Evolutionary conservation across 2,113 vertebrate species (phyloP).

Genomic region (Mellivora capensis): DNA sequence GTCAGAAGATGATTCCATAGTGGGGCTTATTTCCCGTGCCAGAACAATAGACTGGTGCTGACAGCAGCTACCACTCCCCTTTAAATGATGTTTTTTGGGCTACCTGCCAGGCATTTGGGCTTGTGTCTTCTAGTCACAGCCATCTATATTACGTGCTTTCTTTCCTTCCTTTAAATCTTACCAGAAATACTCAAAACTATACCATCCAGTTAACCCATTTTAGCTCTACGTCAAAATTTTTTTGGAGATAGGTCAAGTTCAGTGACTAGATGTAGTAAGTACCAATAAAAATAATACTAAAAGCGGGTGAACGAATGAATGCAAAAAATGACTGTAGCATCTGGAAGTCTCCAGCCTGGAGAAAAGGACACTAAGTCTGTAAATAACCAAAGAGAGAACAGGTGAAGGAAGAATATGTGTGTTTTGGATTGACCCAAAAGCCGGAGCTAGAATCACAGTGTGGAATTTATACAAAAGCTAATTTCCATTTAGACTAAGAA

Average conservation of each 20-base stretch:
- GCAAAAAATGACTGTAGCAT: background rate
- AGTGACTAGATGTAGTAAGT: background rate
- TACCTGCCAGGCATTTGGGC: background rate
- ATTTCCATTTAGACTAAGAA: constrained; percentile 45
- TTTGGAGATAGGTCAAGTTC: background rate
- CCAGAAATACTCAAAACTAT: background rate
- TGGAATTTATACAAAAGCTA: constrained; percentile 53
- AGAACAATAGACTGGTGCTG: background rate
- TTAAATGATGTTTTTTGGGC: background rate
- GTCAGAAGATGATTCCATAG: background rate
- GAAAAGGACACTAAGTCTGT: background rate
- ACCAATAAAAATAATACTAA: background rate
- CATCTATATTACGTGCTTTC: background rate
- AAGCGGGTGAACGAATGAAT: background rate
- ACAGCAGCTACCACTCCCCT: background rate
- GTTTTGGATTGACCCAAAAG: constrained; percentile 35
- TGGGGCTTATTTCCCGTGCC: background rate
- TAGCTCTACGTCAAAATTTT: background rate
- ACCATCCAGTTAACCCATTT: background rate
- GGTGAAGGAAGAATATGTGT: background rate
- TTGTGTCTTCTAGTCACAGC: background rate
- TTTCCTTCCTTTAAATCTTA: background rate
- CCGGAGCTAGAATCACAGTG: background rate
- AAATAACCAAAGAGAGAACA: constrained; percentile 42
- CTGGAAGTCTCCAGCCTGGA: background rate